Base-by-base conservation (phyloP, 2,888 invertebrate species). In the Drymonia ruficornis region DNA sequence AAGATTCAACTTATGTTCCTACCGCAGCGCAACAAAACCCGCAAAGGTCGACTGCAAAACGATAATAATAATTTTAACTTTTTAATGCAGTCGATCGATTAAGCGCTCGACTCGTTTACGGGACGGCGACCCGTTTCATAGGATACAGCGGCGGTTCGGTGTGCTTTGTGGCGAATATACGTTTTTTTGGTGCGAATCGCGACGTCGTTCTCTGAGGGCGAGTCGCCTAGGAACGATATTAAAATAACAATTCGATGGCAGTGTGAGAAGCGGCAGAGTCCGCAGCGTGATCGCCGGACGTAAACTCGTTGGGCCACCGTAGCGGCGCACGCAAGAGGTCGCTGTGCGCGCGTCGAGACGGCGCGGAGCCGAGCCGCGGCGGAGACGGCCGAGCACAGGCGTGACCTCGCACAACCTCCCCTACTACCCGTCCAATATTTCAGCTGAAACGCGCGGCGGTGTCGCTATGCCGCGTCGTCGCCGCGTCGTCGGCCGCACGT, bases 1-100 rank as follows among this genome's bases (percentile, higher is more conserved):
- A 70, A 74, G 68, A 77, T 59, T 63, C 4, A 87, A 79, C 75
- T 72, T 58, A 72, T 66, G 73, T 76, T 70, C 73, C 74, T 79
- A 76, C 72, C 69, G 74, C 75, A 84, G 81, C 77, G 84, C 84
- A 89, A 90, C 81, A 78, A 84, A 91, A 87, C 81, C 76, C 78
- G 84, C 78, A 83, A 87, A 86, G 70, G 72, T 73, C 73, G 76
- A 77, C 82, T 78, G 83, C 83, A 80, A 84, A 86, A 85, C 71
- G 83, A 86, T 83, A 85, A 83, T 86, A 88, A 88, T 80, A 86
- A 80, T 81, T 87, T 87, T 79, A 78, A 82, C 78, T 87, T 86
- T 86, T 89, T 84, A 86, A 88, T 89, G 89, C 87, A 86, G 88
- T 81, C 89, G 89, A 91, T 91, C 91, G 91, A 91, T 91, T 80